phyloP scores from a whole-genome alignment of 2,797 vertebrate species.

The Macrochelys suwanniensis region DNA sequence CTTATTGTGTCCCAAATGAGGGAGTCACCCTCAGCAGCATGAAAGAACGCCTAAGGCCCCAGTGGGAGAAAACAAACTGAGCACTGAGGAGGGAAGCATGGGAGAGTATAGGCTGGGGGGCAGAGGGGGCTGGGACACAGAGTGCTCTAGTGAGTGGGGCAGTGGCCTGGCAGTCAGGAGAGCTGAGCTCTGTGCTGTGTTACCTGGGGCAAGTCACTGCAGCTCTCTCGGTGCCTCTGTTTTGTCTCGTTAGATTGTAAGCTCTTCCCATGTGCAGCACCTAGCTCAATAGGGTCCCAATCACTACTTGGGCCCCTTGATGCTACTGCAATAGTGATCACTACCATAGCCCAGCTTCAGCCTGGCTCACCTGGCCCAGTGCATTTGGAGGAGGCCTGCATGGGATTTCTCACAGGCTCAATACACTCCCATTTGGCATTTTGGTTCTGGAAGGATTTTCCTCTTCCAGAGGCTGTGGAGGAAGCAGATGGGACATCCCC shows the following conservation, averaged over 20 bases:
- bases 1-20: too few relatives aligned
- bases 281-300: neutral
- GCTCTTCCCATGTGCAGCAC: neutral
- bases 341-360: neutral
- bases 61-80: neutral
- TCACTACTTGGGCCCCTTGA: rapidly evolving
- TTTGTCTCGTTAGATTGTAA: neutral
- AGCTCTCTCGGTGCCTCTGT: neutral
- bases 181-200: neutral
- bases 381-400: rapidly evolving
- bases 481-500: neutral
- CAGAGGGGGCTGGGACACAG: neutral
- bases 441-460: rapidly evolving
- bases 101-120: neutral
- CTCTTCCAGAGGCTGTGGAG: neutral
- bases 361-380: neutral
- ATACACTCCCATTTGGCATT: neutral
- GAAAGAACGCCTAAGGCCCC: neutral
- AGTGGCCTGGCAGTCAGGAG: neutral
- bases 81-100: neutral
- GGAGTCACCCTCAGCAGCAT: neutral
- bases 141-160: neutral
- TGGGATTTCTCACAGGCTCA: neutral
- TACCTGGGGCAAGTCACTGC: neutral
- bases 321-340: neutral